Conservation (phyloP, 2,888 invertebrate genomes). For the Microctonus hyperodae region DNA sequence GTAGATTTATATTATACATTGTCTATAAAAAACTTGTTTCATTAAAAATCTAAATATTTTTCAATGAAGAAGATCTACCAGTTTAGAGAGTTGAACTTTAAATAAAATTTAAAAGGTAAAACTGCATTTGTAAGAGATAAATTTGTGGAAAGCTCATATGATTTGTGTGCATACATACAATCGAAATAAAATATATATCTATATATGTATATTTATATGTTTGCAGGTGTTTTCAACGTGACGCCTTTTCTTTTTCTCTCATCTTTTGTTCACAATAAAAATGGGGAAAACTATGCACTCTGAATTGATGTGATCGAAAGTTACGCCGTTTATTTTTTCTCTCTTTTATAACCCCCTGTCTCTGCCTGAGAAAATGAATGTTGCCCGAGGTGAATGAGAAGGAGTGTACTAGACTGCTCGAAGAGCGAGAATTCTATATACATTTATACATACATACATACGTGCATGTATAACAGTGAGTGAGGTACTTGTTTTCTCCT, state of each 20-base stretch:
- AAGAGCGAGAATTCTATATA: neutral
- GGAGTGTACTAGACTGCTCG: neutral
- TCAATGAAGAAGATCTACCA: no score
- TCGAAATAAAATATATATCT: no score
- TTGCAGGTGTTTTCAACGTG: neutral
- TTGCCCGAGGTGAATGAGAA: neutral
- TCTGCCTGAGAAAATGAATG: neutral
- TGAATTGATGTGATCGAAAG: conserved; percentile 6
- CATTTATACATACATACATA: neutral
- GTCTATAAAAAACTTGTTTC: no score
- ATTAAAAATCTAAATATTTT: no score
- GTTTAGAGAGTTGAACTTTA: no score
- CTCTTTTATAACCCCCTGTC: neutral
- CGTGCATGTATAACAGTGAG: neutral
- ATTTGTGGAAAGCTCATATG: no score
- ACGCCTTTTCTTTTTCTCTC: neutral
- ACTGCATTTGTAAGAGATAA: no score
- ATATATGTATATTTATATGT: no score
- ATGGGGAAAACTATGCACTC: neutral
- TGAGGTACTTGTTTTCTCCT: neutral
- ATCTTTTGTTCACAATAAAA: neutral
- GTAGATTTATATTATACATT: no score
- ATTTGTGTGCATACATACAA: no score
- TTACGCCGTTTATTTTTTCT: neutral
- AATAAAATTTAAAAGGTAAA: no score